Evolutionary conservation across 53 echinoderm and acorn worm genomes (phyloP).

Genomic region (Echinometra lucunter): DNA sequence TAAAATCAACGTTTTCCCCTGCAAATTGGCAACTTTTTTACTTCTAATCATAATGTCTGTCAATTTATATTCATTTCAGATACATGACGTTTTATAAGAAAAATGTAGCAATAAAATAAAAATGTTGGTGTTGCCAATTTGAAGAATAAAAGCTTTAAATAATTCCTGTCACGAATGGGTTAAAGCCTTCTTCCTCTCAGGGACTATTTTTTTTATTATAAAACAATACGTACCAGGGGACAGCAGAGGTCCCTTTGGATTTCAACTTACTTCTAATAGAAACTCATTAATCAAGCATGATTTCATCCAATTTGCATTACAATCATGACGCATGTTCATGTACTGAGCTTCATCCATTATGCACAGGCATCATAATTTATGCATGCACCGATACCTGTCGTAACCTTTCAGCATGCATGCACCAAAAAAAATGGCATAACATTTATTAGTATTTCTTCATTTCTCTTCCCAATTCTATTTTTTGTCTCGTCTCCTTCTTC

Average conservation of each 20-base stretch:
- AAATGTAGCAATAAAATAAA: too few species aligned
- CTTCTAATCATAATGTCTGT: too few species aligned
- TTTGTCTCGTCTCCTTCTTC: neutral
- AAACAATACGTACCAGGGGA: neutral
- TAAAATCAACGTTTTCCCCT: too few species aligned
- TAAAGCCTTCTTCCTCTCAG: neutral
- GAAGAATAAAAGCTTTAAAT: too few species aligned
- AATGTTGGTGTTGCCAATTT: too few species aligned
- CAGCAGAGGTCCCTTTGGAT: neutral
- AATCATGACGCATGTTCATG: neutral
- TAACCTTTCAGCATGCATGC: neutral
- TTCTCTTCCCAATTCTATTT: neutral
- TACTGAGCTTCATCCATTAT: conserved; percentile 1
- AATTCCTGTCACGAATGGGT: too few species aligned
- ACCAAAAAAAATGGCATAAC: neutral
- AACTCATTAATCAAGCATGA: neutral
- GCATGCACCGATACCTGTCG: neutral
- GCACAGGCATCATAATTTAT: neutral
- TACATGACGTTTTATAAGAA: too few species aligned
- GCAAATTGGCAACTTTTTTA: too few species aligned
- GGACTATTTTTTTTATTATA: neutral
- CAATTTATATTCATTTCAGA: too few species aligned
- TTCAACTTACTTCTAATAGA: neutral
- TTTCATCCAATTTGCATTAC: conserved; percentile 12
- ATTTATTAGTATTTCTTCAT: neutral